Base-by-base conservation (phyloP, 2,888 invertebrate species). In the Vanessa cardui region DNA sequence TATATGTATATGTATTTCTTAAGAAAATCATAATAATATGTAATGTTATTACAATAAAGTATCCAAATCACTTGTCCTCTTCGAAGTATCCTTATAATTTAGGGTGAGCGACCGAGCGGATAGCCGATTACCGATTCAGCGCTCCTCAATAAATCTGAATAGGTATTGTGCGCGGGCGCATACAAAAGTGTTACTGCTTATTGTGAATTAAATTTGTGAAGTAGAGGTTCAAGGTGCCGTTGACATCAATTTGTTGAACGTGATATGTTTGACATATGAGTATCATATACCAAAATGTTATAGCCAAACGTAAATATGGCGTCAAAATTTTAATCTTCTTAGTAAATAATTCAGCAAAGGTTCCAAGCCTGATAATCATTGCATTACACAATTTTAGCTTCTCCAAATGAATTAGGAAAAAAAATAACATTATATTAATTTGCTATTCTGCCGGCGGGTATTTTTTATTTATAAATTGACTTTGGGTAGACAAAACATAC, bases 101-200 rank as follows among this genome's bases (percentile, higher is more conserved):
- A 83, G 81, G 86, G 86, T 88, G 80, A 88, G 79, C 83, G 86
- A 89, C 85, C 85, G 79, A 80, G 70, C 81, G 78, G 76, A 80
- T 79, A 78, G 79, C 73, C 82, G 83, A 85, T 87, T 84, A 84
- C 83, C 78, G 81, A 88, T 88, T 85, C 86, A 85, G 78, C 73
- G 78, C 78, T 84, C 80, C 80, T 83, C 83, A 85, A 87, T 86
- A 86, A 86, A 84, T 84, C 81, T 87, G 87, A 86, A 88, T 87
- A 84, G 84, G 87, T 84, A 88, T 87, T 88, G 85, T 88, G 86
- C 87, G 83, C 86, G 78, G 78, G 77, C 86, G 88, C 87, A 86
- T 86, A 86, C 86, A 84, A 84, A 86, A 85, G 81, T 84, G 79
- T 80, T 83, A 77, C 76, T 75, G 76, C 80, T 83, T 81, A 83